These are phyloP conservation scores for Euborellia annulipes DNA, from an alignment of 1,140 invertebrate genomes.

Conservation along the genomic window DNA sequence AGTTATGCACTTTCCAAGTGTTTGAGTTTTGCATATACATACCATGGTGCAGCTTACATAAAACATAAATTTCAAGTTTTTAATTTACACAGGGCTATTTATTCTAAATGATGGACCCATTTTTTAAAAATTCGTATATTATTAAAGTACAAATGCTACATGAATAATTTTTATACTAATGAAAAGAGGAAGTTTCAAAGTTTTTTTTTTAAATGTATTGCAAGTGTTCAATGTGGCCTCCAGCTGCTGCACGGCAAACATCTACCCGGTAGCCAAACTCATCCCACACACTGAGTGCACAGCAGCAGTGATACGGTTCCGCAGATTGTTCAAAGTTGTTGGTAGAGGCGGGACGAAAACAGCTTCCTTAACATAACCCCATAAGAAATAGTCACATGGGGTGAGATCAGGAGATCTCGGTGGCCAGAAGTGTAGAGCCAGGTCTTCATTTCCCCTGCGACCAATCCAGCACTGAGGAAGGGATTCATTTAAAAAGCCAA, in stretches of 20 bases:
- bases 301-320: neutral
- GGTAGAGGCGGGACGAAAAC: slow-evolving; percentile 11
- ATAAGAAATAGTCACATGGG: slow-evolving; percentile 15
- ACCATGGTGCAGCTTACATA: too few species aligned
- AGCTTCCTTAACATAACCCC: slow-evolving; percentile 16
- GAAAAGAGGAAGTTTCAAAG: neutral
- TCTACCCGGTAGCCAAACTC: neutral
- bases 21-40: too few species aligned
- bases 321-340: neutral
- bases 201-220: too few species aligned
- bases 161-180: too few species aligned
- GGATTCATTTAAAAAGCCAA: slow-evolving; percentile 20
- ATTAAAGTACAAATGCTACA: too few species aligned
- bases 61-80: too few species aligned
- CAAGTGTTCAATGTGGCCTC: neutral
- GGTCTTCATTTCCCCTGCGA: slow-evolving; percentile 15
- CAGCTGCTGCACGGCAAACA: slow-evolving; percentile 2
- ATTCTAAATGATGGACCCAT: too few species aligned
- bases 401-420: slow-evolving; percentile 17
- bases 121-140: too few species aligned
- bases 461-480: slow-evolving; percentile 28
- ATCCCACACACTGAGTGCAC: slow-evolving; percentile 6
- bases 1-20: too few species aligned
- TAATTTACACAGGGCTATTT: too few species aligned
- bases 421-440: slow-evolving; percentile 10